These are phyloP conservation scores for Agrotis puta DNA, from an alignment of 2,888 invertebrate species.

Conservation along the genomic window DNA sequence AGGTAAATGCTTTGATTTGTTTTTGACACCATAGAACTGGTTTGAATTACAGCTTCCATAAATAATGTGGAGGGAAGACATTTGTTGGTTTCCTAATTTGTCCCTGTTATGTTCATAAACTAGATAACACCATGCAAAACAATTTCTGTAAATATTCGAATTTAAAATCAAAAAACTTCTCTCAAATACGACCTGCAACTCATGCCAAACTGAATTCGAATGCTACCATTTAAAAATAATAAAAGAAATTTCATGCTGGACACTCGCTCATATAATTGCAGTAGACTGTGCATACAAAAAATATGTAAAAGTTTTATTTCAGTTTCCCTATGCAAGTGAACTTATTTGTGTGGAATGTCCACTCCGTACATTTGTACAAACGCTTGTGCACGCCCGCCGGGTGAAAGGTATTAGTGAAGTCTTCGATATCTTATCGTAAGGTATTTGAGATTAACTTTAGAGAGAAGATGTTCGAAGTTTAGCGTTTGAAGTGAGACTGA, in stretches of 20 bases:
- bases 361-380: conserved; percentile 68
- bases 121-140: background rate
- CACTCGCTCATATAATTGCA: conserved; percentile 75
- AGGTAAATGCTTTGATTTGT: conserved; percentile 31
- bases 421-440: conserved; percentile 58
- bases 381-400: conserved; percentile 58
- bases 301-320: conserved; percentile 78
- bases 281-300: conserved; percentile 66
- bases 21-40: conserved; percentile 11
- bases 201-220: conserved; percentile 30
- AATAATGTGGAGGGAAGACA: background rate
- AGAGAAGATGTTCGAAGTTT: background rate
- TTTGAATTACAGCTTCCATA: conserved; percentile 17
- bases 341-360: conserved; percentile 77
- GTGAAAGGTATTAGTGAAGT: conserved; percentile 53
- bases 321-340: conserved; percentile 71
- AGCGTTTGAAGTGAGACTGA: conserved; percentile 1
- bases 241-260: conserved; percentile 44
- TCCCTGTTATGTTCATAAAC: too few relatives aligned
- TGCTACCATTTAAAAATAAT: conserved; percentile 71
- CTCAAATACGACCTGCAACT: conserved; percentile 24
- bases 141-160: background rate
- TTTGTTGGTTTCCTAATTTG: background rate
- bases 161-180: background rate
- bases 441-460: conserved; percentile 13